Conservation (phyloP, 2,888 invertebrate species). For the Tortricodes alternella region DNA sequence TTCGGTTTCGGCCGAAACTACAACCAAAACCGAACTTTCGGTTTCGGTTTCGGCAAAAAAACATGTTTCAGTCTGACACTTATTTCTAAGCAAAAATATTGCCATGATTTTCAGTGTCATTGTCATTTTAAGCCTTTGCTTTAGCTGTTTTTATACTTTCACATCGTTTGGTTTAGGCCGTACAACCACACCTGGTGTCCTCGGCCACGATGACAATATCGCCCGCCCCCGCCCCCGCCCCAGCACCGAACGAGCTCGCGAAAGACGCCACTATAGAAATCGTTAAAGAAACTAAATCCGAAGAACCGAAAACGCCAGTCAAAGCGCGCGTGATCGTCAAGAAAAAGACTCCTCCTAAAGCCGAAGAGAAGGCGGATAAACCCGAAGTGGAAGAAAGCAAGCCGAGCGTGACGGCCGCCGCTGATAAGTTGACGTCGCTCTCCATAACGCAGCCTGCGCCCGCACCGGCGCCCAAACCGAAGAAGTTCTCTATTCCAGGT, state of each 20-base stretch:
- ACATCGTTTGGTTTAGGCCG: too few species aligned
- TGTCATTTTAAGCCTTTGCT: not conserved
- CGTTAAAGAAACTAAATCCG: conserved; percentile 45
- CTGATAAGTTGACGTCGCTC: conserved; percentile 70
- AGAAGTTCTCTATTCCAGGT: conserved; percentile 90
- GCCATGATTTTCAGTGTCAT: not conserved
- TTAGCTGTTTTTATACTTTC: not conserved
- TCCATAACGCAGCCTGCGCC: conserved; percentile 55
- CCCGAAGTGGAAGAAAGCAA: conserved; percentile 61
- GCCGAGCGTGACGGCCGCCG: conserved; percentile 57
- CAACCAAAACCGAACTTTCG: too few species aligned
- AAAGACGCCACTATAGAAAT: conserved; percentile 60
- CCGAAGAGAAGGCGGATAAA: conserved; percentile 59
- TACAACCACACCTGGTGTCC: conserved; percentile 62
- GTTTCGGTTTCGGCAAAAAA: too few species aligned
- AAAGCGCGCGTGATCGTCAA: conserved; percentile 52
- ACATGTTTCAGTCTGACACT: too few species aligned
- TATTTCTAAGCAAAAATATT: too few species aligned
- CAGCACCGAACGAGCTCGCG: conserved; percentile 41
- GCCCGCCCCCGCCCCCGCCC: conserved; percentile 47
- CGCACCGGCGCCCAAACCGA: conserved; percentile 84
- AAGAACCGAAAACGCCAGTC: conserved; percentile 52
- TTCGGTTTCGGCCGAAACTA: too few species aligned
- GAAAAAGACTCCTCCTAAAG: conserved; percentile 56
- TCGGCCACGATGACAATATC: conserved; percentile 74